Percentiles rank a stretch among this genome's conserved stretches.
These are phyloP conservation scores for Fragum sueziense DNA, from an alignment of 2,888 invertebrate species.

Conservation along the genomic window DNA sequence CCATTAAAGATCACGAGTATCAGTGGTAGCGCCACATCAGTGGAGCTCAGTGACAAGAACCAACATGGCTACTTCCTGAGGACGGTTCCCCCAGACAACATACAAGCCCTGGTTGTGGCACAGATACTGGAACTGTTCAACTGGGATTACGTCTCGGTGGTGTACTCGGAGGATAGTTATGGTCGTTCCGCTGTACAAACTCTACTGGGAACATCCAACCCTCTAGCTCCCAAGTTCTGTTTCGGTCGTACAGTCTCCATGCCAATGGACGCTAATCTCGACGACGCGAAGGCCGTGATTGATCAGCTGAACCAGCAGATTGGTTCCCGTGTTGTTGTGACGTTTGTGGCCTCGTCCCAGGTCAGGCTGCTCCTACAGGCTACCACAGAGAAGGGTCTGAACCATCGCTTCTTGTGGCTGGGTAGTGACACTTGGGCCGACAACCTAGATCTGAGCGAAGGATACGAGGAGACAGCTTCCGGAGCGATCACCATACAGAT, in stretches of 20 bases:
- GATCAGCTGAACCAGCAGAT: constrained; percentile 69
- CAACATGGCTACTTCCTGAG: constrained; percentile 75
- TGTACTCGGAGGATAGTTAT: constrained; percentile 78
- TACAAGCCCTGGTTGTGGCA: constrained; percentile 74
- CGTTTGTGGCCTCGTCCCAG: constrained; percentile 78
- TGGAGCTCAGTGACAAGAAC: constrained; percentile 69
- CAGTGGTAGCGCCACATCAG: constrained; percentile 80
- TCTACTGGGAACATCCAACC: constrained; percentile 69
- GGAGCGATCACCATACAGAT: constrained; percentile 77
- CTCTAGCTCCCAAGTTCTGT: constrained; percentile 63
- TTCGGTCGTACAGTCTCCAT: constrained; percentile 72
- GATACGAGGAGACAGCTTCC: constrained; percentile 74
- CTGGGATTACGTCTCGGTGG: constrained; percentile 80
- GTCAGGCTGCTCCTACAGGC: constrained; percentile 78
- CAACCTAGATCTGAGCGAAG: constrained; percentile 63
- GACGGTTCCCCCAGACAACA: constrained; percentile 78
- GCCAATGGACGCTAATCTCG: constrained; percentile 63
- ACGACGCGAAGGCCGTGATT: constrained; percentile 66
- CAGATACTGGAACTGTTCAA: constrained; percentile 73
- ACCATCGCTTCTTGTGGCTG: constrained; percentile 78
- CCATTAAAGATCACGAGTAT: constrained; percentile 77
- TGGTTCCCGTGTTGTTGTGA: constrained; percentile 77
- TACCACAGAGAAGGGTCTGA: constrained; percentile 73
- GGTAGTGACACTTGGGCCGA: constrained; percentile 77
- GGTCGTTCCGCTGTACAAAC: constrained; percentile 75